Percentiles rank a stretch among this genome's conserved stretches.
Evolutionary conservation across 2,113 vertebrate species (phyloP).

Genomic region (Athene cunicularia): DNA sequence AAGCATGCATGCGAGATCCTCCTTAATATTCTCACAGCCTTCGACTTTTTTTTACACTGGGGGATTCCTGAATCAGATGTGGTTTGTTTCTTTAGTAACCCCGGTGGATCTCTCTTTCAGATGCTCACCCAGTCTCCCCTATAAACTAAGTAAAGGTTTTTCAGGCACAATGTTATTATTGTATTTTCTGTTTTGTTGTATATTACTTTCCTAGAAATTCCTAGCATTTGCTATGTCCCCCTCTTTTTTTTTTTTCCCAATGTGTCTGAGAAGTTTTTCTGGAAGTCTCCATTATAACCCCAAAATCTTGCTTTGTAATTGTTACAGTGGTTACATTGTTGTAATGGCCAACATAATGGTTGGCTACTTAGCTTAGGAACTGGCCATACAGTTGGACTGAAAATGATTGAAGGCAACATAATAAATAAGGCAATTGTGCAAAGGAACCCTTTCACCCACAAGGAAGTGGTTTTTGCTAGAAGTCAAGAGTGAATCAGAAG

Average conservation of each 20-base stretch:
- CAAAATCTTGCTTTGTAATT: neutral
- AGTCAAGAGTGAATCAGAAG: neutral
- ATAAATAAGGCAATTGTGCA: neutral
- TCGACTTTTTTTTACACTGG: neutral
- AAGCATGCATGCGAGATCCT: neutral
- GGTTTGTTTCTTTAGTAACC: neutral
- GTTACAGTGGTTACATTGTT: too few relatives aligned
- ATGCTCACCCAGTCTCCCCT: neutral
- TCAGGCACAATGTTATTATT: neutral
- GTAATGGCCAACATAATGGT: neutral
- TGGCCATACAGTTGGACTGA: neutral
- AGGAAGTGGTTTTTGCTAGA: neutral
- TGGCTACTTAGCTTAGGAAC: neutral
- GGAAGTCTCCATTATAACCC: neutral
- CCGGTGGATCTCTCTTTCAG: neutral
- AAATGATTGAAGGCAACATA: neutral
- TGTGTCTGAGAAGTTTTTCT: neutral
- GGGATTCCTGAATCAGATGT: neutral
- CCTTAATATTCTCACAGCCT: neutral
- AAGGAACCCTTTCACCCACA: neutral
- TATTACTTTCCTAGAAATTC: neutral
- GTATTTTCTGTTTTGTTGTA: neutral
- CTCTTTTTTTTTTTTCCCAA: neutral
- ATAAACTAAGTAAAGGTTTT: neutral
- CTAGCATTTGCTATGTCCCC: neutral